Conservation (phyloP, 2,797 vertebrate species). For the Sphaeramia orbicularis region DNA sequence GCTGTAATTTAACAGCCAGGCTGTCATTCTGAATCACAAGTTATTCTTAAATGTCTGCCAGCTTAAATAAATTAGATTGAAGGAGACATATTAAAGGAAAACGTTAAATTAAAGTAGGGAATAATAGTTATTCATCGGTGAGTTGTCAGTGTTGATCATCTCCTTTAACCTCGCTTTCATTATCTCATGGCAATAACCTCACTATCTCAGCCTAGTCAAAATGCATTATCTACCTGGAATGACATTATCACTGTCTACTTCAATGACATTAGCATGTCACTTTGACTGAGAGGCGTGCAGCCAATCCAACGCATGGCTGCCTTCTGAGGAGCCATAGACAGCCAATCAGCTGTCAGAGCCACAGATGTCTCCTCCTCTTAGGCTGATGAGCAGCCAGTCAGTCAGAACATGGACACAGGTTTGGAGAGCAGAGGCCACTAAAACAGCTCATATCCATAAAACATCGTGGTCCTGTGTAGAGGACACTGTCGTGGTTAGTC, state of each 20-base stretch:
- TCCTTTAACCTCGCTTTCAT: constrained; percentile 55
- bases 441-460: constrained; percentile 14
- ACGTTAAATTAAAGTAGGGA: constrained; percentile 74
- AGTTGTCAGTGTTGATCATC: constrained; percentile 76
- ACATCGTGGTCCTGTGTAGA: background rate
- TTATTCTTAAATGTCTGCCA: constrained; percentile 48
- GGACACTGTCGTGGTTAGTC: background rate
- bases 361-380: constrained; percentile 79
- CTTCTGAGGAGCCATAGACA: constrained; percentile 44
- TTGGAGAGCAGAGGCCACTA: background rate
- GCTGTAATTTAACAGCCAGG: constrained; percentile 33
- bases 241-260: constrained; percentile 77
- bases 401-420: constrained; percentile 33
- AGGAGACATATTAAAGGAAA: constrained; percentile 78
- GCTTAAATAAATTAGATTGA: constrained; percentile 70
- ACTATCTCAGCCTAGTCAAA: constrained; percentile 62
- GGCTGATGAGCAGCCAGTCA: constrained; percentile 54
- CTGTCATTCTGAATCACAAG: constrained; percentile 63
- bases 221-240: constrained; percentile 72
- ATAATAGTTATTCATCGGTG: constrained; percentile 73
- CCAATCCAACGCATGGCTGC: constrained; percentile 82
- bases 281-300: constrained; percentile 73
- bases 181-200: constrained; percentile 57
- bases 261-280: constrained; percentile 72
- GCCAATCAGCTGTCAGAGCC: constrained; percentile 75